Evolutionary conservation across 2,888 invertebrate genomes (phyloP).

Genomic region (Orgyia antiqua): DNA sequence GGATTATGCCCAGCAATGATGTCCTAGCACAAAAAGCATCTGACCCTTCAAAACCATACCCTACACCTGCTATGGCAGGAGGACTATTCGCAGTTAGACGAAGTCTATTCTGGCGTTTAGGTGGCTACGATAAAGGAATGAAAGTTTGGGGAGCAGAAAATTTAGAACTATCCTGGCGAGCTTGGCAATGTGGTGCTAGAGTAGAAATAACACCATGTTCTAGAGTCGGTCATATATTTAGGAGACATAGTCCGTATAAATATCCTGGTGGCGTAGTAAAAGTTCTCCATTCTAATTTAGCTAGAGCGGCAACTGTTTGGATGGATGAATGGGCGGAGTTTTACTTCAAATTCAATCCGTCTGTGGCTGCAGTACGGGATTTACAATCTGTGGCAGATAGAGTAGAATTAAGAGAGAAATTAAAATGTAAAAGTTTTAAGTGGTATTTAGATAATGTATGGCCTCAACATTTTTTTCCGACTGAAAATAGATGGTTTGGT

Average conservation of each 20-base stretch:
- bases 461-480: conserved; percentile 97
- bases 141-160: conserved; percentile 99
- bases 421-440: conserved; percentile 91
- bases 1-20: conserved; percentile 86
- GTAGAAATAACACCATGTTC: conserved; percentile 96
- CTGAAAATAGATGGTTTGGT: conserved; percentile 91
- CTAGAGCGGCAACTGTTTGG: conserved; percentile 97
- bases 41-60: conserved; percentile 83
- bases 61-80: conserved; percentile 95
- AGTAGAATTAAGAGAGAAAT: conserved; percentile 81
- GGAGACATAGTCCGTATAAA: conserved; percentile 95
- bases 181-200: conserved; percentile 96
- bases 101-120: conserved; percentile 91
- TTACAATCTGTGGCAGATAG: conserved; percentile 81
- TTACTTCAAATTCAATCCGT: conserved; percentile 90
- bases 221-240: conserved; percentile 94
- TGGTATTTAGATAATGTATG: conserved; percentile 98
- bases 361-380: conserved; percentile 77
- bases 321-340: conserved; percentile 98
- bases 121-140: conserved; percentile 85
- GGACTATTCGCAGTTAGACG: conserved; percentile 94
- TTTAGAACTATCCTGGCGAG: conserved; percentile 96
- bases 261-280: conserved; percentile 95
- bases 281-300: conserved; percentile 93
- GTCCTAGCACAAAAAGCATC: conserved; percentile 80